These are phyloP conservation scores for Anodontia alba DNA, from an alignment of 2,888 invertebrate species.

Conservation along the genomic window DNA sequence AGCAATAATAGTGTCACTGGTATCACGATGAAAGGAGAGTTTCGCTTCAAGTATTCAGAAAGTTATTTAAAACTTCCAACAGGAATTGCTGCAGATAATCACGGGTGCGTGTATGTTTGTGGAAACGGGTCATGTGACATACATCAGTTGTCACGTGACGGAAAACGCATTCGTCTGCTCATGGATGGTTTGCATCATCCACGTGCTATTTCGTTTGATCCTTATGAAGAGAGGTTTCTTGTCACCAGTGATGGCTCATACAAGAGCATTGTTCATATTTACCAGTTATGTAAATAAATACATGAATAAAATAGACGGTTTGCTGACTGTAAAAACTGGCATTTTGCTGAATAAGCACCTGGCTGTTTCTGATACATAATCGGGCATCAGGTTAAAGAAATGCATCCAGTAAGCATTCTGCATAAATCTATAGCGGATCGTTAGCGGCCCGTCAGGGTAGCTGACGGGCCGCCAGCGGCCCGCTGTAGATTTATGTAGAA, in stretches of 20 bases:
- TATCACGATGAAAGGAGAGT: conserved; percentile 52
- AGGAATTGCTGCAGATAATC: conserved; percentile 60
- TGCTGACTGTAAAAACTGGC: no score
- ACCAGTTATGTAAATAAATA: conserved; percentile 25
- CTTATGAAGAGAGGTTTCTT: conserved; percentile 54
- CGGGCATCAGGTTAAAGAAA: not conserved
- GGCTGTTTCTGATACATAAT: not conserved
- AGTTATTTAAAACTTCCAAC: conserved; percentile 54
- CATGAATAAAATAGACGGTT: no score
- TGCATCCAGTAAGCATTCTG: no score
- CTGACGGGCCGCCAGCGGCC: no score
- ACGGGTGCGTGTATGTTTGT: conserved; percentile 61
- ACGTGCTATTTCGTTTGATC: conserved; percentile 60
- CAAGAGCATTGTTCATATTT: conserved; percentile 58
- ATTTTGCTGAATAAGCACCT: conserved; percentile 2
- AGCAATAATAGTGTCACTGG: conserved; percentile 59
- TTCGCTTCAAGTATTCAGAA: conserved; percentile 46
- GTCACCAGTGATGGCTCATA: conserved; percentile 61
- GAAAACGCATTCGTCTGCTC: conserved; percentile 50
- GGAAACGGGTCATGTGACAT: conserved; percentile 64
- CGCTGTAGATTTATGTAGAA: no score
- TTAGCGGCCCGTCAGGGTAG: no score
- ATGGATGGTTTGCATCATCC: conserved; percentile 57
- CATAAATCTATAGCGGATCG: no score
- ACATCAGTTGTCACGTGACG: conserved; percentile 56